These are phyloP conservation scores for Galleria mellonella DNA, from an alignment of 1,140 invertebrate genomes.

Conservation along the genomic window DNA sequence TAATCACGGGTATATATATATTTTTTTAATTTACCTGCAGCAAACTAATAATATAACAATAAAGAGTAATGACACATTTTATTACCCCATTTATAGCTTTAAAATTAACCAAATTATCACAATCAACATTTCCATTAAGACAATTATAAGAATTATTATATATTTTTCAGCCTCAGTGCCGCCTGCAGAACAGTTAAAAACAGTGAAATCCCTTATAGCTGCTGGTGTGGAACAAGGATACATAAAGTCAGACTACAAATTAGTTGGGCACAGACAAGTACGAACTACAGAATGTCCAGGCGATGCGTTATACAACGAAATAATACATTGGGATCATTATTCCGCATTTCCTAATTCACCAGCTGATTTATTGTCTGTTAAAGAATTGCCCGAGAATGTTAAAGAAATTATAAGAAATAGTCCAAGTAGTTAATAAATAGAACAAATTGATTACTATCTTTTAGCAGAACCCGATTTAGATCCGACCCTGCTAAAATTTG, in stretches of 20 bases:
- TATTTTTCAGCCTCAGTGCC: conserved; percentile 73
- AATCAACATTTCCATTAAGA: background rate
- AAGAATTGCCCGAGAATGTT: conserved; percentile 19
- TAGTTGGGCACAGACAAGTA: conserved; percentile 82
- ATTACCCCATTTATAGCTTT: no score
- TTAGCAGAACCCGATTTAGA: no score
- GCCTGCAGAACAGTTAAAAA: conserved; percentile 76
- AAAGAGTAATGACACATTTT: no score
- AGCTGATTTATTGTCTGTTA: conserved; percentile 37
- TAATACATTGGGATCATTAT: conserved; percentile 80
- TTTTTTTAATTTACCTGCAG: no score
- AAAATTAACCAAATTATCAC: no score
- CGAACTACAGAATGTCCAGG: conserved; percentile 82
- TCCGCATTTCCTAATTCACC: conserved; percentile 44
- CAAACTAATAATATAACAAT: no score
- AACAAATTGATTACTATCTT: no score
- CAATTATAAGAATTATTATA: background rate
- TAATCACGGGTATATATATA: no score
- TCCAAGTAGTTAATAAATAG: background rate
- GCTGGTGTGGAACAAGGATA: conserved; percentile 77
- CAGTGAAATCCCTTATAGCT: conserved; percentile 76
- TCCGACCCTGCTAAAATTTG: no score
- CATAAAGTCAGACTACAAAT: conserved; percentile 77
- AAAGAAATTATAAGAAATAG: conserved; percentile 10
- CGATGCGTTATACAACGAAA: conserved; percentile 76